These are phyloP conservation scores for Scolopax bukidnonensis DNA, from an alignment of 2,797 vertebrate species.

Conservation along the genomic window DNA sequence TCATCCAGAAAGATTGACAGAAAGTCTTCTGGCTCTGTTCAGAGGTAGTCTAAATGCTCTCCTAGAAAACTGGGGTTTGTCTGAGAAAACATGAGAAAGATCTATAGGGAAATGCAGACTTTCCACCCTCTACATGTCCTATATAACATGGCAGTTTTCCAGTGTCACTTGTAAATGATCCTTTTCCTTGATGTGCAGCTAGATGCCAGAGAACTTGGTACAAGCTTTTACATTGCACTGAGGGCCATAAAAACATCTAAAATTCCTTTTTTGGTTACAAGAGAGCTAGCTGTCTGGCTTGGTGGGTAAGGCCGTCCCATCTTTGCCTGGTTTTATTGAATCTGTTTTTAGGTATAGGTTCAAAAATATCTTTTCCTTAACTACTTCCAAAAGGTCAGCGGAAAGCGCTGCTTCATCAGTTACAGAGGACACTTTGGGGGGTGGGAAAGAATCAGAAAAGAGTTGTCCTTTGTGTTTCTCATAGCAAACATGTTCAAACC, in stretches of 20 bases:
- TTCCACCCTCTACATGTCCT: not conserved
- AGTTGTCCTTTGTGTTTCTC: not conserved
- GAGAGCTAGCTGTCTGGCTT: not conserved
- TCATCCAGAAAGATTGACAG: not conserved
- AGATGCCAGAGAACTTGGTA: conserved; percentile 10
- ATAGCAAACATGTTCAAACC: not conserved
- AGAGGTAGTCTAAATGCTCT: not conserved
- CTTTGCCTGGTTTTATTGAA: not conserved
- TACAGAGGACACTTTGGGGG: not conserved
- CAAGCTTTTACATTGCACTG: not conserved
- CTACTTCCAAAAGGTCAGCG: not conserved
- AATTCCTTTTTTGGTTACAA: conserved; percentile 17
- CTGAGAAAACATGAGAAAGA: not conserved
- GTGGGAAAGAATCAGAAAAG: not conserved
- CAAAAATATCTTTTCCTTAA: conserved; percentile 27
- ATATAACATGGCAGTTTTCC: not conserved
- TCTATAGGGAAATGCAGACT: not conserved
- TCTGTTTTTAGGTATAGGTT: conserved; percentile 26
- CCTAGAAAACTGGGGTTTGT: not conserved
- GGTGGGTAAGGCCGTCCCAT: not conserved
- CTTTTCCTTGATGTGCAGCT: not conserved
- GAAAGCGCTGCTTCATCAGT: not conserved
- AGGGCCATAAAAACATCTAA: not conserved
- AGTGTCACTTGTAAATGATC: not conserved
- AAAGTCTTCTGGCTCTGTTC: not conserved